Conservation (phyloP, 2,113 vertebrate species). For the Megaceryle torquata region DNA sequence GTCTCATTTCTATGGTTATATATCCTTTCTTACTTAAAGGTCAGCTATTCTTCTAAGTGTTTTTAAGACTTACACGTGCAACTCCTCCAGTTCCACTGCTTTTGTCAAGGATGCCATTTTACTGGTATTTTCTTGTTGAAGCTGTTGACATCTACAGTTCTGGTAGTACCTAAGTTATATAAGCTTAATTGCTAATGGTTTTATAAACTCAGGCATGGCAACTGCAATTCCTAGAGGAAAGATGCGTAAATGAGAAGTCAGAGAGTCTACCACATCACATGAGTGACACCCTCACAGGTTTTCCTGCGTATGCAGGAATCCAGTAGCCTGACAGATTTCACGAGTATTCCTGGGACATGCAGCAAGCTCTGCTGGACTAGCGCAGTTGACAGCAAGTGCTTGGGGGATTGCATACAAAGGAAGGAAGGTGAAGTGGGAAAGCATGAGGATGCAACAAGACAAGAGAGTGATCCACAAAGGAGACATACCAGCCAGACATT, state of each 20-base stretch:
- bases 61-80: fast-evolving
- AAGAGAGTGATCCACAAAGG: neutral
- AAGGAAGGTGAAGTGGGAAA: neutral
- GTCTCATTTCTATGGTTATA: neutral
- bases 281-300: neutral
- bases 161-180: neutral
- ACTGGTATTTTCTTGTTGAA: neutral
- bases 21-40: neutral
- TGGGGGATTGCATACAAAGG: neutral
- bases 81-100: neutral
- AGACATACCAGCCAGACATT: neutral
- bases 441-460: neutral
- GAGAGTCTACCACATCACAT: neutral
- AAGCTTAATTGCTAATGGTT: neutral
- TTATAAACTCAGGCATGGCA: neutral
- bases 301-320: neutral
- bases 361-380: neutral
- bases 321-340: neutral
- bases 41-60: neutral
- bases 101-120: neutral
- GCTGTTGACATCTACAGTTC: neutral
- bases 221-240: neutral
- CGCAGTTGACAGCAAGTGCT: neutral
- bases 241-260: neutral
- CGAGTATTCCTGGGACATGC: neutral